Percentiles rank a stretch among this genome's conserved stretches.
These are phyloP conservation scores for Ceraclea dissimilis DNA, from an alignment of 2,888 invertebrate species.

Conservation along the genomic window DNA sequence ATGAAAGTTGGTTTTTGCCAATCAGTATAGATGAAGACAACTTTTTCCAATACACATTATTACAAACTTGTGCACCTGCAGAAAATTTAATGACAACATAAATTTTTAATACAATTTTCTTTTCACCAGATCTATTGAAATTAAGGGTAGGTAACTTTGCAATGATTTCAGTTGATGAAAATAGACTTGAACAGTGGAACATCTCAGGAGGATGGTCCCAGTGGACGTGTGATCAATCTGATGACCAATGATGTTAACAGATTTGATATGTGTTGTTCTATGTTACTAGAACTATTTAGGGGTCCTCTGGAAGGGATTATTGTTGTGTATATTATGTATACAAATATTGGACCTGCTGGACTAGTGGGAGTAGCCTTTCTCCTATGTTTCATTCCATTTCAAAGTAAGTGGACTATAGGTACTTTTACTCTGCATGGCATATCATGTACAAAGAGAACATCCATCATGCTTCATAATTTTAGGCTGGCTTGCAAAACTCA, in stretches of 20 bases:
- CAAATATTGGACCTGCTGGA: conserved; percentile 49
- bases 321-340: conserved; percentile 67
- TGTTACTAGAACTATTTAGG: conserved; percentile 75
- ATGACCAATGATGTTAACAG: conserved; percentile 82
- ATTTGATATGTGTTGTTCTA: conserved; percentile 75
- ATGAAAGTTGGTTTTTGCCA: too few species aligned
- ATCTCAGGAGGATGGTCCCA: conserved; percentile 32
- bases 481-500: conserved; percentile 64
- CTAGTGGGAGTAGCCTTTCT: conserved; percentile 53
- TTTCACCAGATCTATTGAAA: too few species aligned
- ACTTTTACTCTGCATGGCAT: too few species aligned
- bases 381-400: conserved; percentile 54
- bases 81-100: too few species aligned
- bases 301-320: conserved; percentile 73
- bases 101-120: too few species aligned
- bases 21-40: too few species aligned
- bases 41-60: too few species aligned
- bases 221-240: conserved; percentile 63
- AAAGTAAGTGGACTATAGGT: conserved; percentile 42
- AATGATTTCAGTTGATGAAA: neutral
- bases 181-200: neutral
- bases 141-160: neutral
- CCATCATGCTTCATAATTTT: conserved; percentile 12
- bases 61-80: too few species aligned
- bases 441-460: too few species aligned